Evolutionary conservation across 2,113 vertebrate genomes (phyloP).

Genomic region (Ictalurus furcatus): DNA sequence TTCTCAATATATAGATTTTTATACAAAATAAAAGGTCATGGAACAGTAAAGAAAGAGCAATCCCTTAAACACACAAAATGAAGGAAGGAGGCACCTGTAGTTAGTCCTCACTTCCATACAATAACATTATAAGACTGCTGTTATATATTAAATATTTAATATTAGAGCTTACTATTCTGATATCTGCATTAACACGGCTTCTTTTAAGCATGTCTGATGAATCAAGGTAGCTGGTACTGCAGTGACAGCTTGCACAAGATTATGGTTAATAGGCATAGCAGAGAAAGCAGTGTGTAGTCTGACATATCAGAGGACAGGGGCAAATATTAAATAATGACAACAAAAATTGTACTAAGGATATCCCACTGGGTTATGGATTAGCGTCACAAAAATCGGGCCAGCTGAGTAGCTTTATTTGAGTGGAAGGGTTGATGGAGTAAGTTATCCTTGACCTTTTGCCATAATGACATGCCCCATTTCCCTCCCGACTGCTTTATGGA

Average conservation of each 20-base stretch:
- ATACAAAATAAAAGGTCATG: slow-evolving; percentile 77
- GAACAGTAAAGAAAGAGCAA: slow-evolving; percentile 64
- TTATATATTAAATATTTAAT: slow-evolving; percentile 67
- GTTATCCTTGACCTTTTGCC: slow-evolving; percentile 36
- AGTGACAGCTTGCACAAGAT: slow-evolving; percentile 25
- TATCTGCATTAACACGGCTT: slow-evolving; percentile 45
- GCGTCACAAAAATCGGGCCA: slow-evolving; percentile 26
- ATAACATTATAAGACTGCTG: slow-evolving; percentile 69
- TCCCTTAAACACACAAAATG: slow-evolving; percentile 62
- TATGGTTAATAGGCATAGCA: slow-evolving; percentile 39
- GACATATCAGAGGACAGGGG: slow-evolving; percentile 32
- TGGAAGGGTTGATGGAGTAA: slow-evolving; percentile 34
- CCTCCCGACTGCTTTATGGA: slow-evolving; percentile 33
- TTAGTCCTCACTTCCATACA: slow-evolving; percentile 66
- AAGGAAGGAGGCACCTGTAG: slow-evolving; percentile 46
- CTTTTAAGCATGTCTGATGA: slow-evolving; percentile 37
- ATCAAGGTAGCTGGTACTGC: slow-evolving; percentile 30
- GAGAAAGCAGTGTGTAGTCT: slow-evolving; percentile 39
- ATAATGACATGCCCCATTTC: slow-evolving; percentile 39
- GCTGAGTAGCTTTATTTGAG: slow-evolving; percentile 38
- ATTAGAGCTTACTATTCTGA: slow-evolving; percentile 70
- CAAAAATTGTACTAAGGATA: slow-evolving; percentile 31
- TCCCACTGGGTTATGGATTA: slow-evolving; percentile 46
- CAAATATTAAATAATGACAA: slow-evolving; percentile 39
- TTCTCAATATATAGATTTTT: slow-evolving; percentile 81